A percentile compares a stretch with the other conserved stretches of the same genome.
phyloP scores from a whole-genome alignment of 1,140 invertebrate genomes.

The Drosophila arawakana region DNA sequence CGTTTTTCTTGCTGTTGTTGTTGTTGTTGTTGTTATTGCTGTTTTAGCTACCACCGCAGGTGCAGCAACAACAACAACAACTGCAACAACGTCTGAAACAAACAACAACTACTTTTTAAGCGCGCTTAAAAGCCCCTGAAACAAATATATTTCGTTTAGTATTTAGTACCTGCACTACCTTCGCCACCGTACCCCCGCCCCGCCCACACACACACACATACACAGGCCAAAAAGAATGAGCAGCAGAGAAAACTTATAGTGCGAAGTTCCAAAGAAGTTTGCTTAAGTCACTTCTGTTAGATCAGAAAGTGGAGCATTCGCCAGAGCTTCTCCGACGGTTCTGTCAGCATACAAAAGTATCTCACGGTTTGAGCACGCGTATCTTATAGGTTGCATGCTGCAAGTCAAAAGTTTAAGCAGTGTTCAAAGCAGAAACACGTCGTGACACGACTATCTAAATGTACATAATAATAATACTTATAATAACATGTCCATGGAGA shows the following conservation, averaged over 20 bases:
- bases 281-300: slow-evolving; percentile 14
- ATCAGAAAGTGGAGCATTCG: slow-evolving; percentile 11
- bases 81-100: slow-evolving; percentile 17
- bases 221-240: neutral
- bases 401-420: slow-evolving; percentile 4
- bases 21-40: slow-evolving; percentile 15
- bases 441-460: slow-evolving; percentile 4
- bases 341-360: slow-evolving; percentile 1
- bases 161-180: slow-evolving; percentile 27
- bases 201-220: neutral
- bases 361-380: neutral
- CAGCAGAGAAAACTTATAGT: slow-evolving; percentile 6
- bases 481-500: too few relatives aligned
- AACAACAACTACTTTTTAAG: slow-evolving; percentile 45
- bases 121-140: slow-evolving; percentile 50
- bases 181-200: too few relatives aligned
- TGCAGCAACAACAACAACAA: slow-evolving; percentile 18
- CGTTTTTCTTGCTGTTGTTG: slow-evolving; percentile 33
- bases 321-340: neutral
- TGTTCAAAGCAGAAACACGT: neutral
- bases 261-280: slow-evolving; percentile 14
- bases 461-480: too few relatives aligned
- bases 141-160: slow-evolving; percentile 50
- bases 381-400: slow-evolving; percentile 3
- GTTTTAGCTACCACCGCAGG: slow-evolving; percentile 23